Percentiles rank a stretch among this genome's conserved stretches.
These are phyloP conservation scores for Rhynchophorus ferrugineus DNA, from an alignment of 1,140 invertebrate species.

Conservation along the genomic window DNA sequence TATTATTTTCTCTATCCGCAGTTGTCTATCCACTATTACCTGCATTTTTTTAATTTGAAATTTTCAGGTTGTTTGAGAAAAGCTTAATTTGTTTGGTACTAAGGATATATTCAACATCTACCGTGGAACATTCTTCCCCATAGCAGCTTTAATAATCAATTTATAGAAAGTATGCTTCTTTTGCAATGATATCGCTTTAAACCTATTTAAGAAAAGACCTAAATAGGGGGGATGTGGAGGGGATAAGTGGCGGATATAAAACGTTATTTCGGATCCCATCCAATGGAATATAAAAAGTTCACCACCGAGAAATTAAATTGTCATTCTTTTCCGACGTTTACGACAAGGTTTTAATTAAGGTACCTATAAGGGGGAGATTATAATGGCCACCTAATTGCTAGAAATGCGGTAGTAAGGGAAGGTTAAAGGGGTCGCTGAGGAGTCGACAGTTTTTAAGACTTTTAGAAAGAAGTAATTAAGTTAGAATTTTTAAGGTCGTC, in stretches of 20 bases:
- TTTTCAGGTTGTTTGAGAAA: no score
- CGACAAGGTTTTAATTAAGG: not conserved
- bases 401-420: not conserved
- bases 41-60: no score
- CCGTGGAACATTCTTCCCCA: no score
- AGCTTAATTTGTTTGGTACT: no score
- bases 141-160: no score
- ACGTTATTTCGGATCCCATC: not conserved
- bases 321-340: not conserved
- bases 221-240: no score
- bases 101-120: no score
- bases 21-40: no score
- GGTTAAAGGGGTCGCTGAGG: not conserved
- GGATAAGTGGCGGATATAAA: not conserved
- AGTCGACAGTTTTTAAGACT: not conserved
- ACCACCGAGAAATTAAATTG: not conserved
- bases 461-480: not conserved
- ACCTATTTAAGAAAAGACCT: no score
- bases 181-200: no score
- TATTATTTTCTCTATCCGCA: no score
- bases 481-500: not conserved
- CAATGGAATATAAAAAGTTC: not conserved
- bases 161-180: no score
- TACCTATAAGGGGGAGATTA: not conserved
- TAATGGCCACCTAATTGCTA: not conserved